Evolutionary conservation across 2,888 invertebrate genomes (phyloP), one percentile per base, ranked within the genome.

Genomic region (Cryptocephalus primarius): DNA sequence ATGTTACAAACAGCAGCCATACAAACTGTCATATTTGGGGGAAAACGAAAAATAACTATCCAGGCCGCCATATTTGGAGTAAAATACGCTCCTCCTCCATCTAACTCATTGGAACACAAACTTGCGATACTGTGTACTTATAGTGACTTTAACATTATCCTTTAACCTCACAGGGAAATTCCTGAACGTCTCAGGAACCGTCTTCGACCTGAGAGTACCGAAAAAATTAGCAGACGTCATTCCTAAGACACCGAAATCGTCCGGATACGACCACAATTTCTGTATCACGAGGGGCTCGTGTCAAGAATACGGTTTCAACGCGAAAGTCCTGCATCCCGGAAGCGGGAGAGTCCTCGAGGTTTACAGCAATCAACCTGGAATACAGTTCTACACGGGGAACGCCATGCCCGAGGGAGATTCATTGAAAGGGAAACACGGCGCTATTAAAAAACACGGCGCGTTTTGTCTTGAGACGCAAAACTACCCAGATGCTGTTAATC

Each of bases 381-480:
- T 94, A 45, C 93, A 94, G 67, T 83, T 95, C 60, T 94, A 95
- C 64, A 93, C 93, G 0, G 78, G 83, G 0, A 89, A 90, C 64
- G 74, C 71, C 48, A 69, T 90, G 39, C 88, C 89, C 0, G 77
- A 82, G 48, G 52, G 63, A 48, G 39, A 48, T 9, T 49, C 49
- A 8, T 47, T 58, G 9, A 50, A 48, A 33, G 62, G 62, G 9
- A 61, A 61, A 50, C 57, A 55, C 14, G 54, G 51, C 1, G 53
- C 53, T 9, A 60, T 60, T 47, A 55, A 56, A 31, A 63, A 62
- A 49, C 64, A 64, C 58, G 84, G 85, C 1, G 88, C 86, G 4
- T 82, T 94, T 61, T 92, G 91, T 63, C 70, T 94, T 44, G 92
- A 93, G 74, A 88, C 94, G 0, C 94, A 95, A 70, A 88, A 88